phyloP scores from a whole-genome alignment of 2,888 invertebrate genomes.

The Eudasyphora cyanicolor region DNA sequence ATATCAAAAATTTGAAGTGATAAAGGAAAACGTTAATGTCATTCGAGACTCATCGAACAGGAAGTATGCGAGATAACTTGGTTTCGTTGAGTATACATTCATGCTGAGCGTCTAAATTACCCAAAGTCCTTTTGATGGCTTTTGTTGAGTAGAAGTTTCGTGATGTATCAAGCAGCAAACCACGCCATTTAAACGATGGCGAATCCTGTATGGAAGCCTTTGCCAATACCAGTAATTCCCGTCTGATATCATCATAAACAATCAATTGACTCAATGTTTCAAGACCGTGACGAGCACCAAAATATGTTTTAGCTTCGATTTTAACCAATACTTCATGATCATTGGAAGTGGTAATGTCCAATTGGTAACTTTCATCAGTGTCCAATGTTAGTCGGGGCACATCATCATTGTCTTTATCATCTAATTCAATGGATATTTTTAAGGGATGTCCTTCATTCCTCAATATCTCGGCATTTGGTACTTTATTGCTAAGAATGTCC shows the following conservation, averaged over 20 bases:
- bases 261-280: conserved; percentile 81
- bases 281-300: conserved; percentile 84
- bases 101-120: conserved; percentile 74
- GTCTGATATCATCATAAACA: conserved; percentile 79
- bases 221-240: conserved; percentile 82
- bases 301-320: conserved; percentile 82
- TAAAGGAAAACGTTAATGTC: no score
- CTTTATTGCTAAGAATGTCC: conserved; percentile 73
- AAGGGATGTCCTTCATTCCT: conserved; percentile 80
- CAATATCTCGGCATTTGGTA: conserved; percentile 72
- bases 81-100: no score
- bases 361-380: conserved; percentile 82
- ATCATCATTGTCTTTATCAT: conserved; percentile 67
- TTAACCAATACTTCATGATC: conserved; percentile 79
- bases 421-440: conserved; percentile 77
- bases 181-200: conserved; percentile 93
- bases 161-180: conserved; percentile 93
- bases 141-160: conserved; percentile 91
- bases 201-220: conserved; percentile 86
- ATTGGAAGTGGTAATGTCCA: conserved; percentile 66
- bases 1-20: no score
- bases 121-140: conserved; percentile 87
- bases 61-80: no score
- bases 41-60: no score
- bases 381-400: conserved; percentile 79